Percentiles rank a stretch among this genome's conserved stretches.
Evolutionary conservation across 2,113 vertebrate genomes (phyloP).

Genomic region (Lucifuga dentata): DNA sequence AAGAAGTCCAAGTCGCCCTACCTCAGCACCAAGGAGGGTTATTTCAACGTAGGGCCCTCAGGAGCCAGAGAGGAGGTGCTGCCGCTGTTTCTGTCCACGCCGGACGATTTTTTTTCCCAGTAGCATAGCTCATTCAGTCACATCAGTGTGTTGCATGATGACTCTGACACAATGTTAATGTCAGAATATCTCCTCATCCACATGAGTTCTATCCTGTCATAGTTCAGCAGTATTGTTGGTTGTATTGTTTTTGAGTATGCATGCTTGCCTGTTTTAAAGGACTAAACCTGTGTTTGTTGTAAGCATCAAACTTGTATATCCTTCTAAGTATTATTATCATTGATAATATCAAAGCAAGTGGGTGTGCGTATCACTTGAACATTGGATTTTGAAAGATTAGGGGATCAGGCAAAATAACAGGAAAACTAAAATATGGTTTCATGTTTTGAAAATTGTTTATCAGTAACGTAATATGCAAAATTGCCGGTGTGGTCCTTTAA

Average conservation of each 20-base stretch:
- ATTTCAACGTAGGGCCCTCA: background rate
- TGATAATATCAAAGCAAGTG: no score
- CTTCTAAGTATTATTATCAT: no score
- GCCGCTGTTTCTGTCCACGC: background rate
- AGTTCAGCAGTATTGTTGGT: background rate
- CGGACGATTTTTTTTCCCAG: constrained; percentile 3
- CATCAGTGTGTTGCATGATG: constrained; percentile 3
- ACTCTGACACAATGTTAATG: background rate
- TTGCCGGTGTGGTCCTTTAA: no score
- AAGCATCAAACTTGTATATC: no score
- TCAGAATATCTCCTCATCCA: background rate
- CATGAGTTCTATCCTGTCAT: background rate
- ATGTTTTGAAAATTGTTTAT: no score
- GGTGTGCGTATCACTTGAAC: no score
- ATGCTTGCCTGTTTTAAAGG: background rate
- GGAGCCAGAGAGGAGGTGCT: constrained; percentile 30
- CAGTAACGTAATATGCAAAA: no score
- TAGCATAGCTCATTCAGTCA: background rate
- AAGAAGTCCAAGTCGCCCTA: constrained; percentile 22
- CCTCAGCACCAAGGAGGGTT: constrained; percentile 21
- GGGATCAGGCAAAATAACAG: no score
- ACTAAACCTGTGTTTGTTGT: no score
- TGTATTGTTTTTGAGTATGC: background rate
- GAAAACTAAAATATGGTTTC: no score
- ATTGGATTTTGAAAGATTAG: no score